A percentile compares a stretch with the other conserved stretches of the same genome.
Evolutionary conservation across 2,113 vertebrate species (phyloP).

Genomic region (Montifringilla adamsi): DNA sequence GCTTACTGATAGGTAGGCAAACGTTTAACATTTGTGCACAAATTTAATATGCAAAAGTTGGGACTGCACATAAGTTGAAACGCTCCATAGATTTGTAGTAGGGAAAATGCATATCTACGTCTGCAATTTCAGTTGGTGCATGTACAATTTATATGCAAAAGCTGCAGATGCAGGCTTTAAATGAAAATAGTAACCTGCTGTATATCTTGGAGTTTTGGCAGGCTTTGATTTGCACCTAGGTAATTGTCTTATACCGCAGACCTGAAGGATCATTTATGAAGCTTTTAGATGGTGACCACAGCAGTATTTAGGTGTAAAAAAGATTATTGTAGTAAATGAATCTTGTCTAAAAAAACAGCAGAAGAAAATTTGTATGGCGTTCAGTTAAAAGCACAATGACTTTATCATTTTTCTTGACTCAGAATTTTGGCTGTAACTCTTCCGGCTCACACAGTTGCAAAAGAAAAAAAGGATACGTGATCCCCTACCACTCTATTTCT

Average conservation of each 20-base stretch:
- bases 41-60: not conserved
- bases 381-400: constrained; percentile 49
- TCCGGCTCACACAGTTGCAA: not conserved
- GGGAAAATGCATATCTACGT: not conserved
- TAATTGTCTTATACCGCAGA: constrained; percentile 14
- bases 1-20: not conserved
- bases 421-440: not conserved
- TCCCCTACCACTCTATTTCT: constrained; percentile 26
- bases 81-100: not conserved
- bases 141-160: not conserved
- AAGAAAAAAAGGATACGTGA: not conserved
- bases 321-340: constrained; percentile 62
- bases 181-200: not conserved
- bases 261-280: constrained; percentile 45
- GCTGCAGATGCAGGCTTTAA: not conserved
- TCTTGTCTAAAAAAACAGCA: constrained; percentile 54
- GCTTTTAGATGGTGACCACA: constrained; percentile 48
- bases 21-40: not conserved
- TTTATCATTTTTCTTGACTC: constrained; percentile 41
- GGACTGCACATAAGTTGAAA: not conserved
- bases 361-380: constrained; percentile 30
- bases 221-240: not conserved
- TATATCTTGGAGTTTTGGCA: not conserved
- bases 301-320: constrained; percentile 28
- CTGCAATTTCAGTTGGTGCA: not conserved